Evolutionary conservation across 1,140 invertebrate species (phyloP), one percentile per base, ranked within the genome.

Genomic region (Mesaphorura yosii): DNA sequence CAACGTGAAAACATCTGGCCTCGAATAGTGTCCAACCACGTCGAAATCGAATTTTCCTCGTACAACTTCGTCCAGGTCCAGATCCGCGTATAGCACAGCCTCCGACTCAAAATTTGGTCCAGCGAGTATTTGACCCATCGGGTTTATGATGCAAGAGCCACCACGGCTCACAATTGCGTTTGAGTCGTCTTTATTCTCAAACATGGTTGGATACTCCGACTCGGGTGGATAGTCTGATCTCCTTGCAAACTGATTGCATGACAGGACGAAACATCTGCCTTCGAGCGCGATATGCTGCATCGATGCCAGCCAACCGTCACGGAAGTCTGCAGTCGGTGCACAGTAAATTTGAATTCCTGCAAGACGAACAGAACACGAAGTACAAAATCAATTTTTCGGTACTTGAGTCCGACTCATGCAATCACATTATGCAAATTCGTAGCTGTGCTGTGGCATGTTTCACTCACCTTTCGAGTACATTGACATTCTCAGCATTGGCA

Each of bases 41-140:
- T 58, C 57, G 50, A 58, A 46, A 22, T 58, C 57, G 19, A 58
- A 40, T 34, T 54, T 58, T 17, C 29, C 40, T n/a, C 34, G 1
- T 0, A 44, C 27, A 19, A 50, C 46, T 2, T 58, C 51, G 6
- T 26, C 40, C 27, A 58, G 4, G 40, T 59, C 53, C 0, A 59
- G 15, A 12, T 59, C 57, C 12, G 57, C 53, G 19, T 38, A 51
- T 12, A 59, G 48, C 42, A 59, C 53, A 1, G 3, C 46, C 29
- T 59, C 57, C 3, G 44, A 37, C 15, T 51, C 53, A 45, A 34
- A 59, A 55, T 59, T 53, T 0, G 57, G 57, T 12, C 57, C 57
- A 1, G 53, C 45, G 7, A 59, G 5, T 10, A 59, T 37, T 44
- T 59, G 46, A 3, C 57, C 57, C 12, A 38, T 17, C 0, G 57